Evolutionary conservation across 2,113 vertebrate species (phyloP).

Genomic region (Sander lucioperca): DNA sequence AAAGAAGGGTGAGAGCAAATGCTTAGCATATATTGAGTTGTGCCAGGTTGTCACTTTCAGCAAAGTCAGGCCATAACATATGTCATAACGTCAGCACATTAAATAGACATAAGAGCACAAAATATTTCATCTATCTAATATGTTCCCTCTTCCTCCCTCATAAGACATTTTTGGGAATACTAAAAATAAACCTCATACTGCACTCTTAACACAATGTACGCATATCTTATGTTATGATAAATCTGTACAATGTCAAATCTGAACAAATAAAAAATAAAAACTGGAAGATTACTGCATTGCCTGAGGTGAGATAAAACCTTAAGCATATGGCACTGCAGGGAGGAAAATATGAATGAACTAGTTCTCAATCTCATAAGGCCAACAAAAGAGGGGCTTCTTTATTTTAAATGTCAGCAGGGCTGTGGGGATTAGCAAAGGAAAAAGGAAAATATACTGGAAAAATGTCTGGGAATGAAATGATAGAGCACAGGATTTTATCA

Average conservation of each 20-base stretch:
- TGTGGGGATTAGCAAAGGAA: slow-evolving; percentile 56
- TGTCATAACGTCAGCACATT: not conserved
- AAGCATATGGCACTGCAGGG: not conserved
- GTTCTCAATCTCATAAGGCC: slow-evolving; percentile 22
- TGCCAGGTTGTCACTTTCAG: not conserved
- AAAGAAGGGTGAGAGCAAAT: not conserved
- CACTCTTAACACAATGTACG: not conserved
- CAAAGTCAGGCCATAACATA: not conserved
- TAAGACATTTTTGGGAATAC: not conserved
- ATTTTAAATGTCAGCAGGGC: slow-evolving; percentile 70
- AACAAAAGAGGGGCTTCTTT: slow-evolving; percentile 11
- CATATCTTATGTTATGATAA: not conserved
- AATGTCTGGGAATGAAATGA: slow-evolving; percentile 37
- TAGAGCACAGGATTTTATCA: slow-evolving; percentile 36
- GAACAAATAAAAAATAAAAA: slow-evolving; percentile 8
- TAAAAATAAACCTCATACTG: not conserved
- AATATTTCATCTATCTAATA: not conserved
- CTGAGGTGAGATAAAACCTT: slow-evolving; percentile 8
- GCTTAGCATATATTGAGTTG: not conserved
- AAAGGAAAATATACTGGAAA: slow-evolving; percentile 43
- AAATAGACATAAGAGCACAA: not conserved
- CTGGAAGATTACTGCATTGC: not conserved
- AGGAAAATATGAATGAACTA: slow-evolving; percentile 9
- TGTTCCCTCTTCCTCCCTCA: not conserved
- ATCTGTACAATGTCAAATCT: slow-evolving; percentile 9